These are phyloP conservation scores for Chunga burmeisteri DNA, from an alignment of 2,113 vertebrate genomes.

Conservation along the genomic window DNA sequence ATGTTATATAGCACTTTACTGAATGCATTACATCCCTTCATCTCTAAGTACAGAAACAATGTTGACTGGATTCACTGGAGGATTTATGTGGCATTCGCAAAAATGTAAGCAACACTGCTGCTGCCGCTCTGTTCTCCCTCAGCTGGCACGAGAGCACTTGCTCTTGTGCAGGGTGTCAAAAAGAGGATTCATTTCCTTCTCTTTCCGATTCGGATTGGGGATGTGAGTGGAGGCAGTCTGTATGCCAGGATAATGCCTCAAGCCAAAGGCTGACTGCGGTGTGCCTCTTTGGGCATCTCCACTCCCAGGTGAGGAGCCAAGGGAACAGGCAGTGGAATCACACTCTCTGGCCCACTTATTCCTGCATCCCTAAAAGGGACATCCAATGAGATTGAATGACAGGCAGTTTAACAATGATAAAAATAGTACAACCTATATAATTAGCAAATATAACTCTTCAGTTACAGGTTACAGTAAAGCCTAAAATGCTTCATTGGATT, in stretches of 20 bases:
- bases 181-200: background rate
- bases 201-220: background rate
- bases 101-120: background rate
- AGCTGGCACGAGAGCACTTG: background rate
- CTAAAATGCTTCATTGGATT: conserved; percentile 25
- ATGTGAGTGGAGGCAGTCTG: background rate
- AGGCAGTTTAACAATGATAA: conserved; percentile 53
- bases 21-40: background rate
- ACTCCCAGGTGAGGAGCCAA: background rate
- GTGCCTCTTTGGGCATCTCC: fast-evolving
- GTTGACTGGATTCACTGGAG: background rate
- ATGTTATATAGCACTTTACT: background rate
- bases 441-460: conserved; percentile 52
- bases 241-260: background rate
- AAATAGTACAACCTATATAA: conserved; percentile 68
- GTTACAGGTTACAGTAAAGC: conserved; percentile 41
- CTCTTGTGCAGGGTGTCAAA: background rate
- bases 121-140: background rate
- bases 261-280: background rate
- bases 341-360: conserved; percentile 54
- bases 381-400: conserved; percentile 58
- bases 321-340: background rate
- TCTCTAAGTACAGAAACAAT: background rate
- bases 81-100: background rate
- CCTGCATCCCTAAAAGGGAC: conserved; percentile 17